These are phyloP conservation scores for Scaptomyza tumidula DNA, from an alignment of 2,888 invertebrate genomes.

Conservation along the genomic window DNA sequence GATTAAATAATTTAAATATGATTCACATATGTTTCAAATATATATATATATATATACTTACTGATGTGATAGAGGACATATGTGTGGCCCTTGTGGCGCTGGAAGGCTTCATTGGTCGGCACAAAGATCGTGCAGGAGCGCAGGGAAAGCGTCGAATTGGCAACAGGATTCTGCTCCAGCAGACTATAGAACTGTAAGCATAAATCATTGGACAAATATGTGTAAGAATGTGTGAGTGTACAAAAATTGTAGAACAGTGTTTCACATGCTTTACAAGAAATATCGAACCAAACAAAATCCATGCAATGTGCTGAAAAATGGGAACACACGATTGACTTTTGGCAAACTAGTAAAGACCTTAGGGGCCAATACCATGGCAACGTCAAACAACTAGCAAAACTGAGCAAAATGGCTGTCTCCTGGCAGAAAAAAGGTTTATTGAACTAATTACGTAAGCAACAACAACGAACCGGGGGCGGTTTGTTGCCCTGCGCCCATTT, in stretches of 20 bases:
- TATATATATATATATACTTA: constrained; percentile 85
- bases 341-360: constrained; percentile 51
- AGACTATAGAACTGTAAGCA: constrained; percentile 89
- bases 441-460: constrained; percentile 75
- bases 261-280: constrained; percentile 18
- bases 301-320: constrained; percentile 29
- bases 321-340: constrained; percentile 42
- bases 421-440: constrained; percentile 67
- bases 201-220: constrained; percentile 7
- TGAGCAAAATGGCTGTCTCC: constrained; percentile 10
- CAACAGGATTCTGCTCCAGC: constrained; percentile 89
- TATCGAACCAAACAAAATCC: constrained; percentile 52
- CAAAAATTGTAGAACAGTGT: constrained; percentile 24
- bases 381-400: constrained; percentile 63
- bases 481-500: constrained; percentile 28
- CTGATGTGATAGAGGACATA: constrained; percentile 92
- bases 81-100: constrained; percentile 87
- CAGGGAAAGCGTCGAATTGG: constrained; percentile 89
- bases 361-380: constrained; percentile 66
- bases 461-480: constrained; percentile 13
- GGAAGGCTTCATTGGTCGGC: constrained; percentile 94
- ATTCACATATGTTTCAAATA: neutral
- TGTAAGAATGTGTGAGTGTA: constrained; percentile 4
- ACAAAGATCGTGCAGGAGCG: constrained; percentile 94
- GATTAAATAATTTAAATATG: constrained; percentile 24